phyloP scores from a whole-genome alignment of 2,888 invertebrate genomes.

The Dolomedes plantarius region DNA sequence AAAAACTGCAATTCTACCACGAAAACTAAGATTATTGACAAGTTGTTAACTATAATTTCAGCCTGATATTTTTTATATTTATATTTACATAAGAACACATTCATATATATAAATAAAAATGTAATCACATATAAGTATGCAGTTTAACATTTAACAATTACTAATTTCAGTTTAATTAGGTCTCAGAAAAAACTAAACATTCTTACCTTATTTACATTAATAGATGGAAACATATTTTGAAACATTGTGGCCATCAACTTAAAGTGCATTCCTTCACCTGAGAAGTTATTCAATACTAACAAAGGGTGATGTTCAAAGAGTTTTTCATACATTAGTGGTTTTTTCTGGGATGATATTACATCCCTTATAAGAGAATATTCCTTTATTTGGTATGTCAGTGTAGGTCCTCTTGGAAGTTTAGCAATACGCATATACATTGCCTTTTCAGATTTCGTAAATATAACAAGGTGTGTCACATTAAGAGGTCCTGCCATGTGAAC shows the following conservation, averaged over 20 bases:
- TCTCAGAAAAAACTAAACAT: too few relatives aligned
- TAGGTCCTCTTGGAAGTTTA: constrained; percentile 93
- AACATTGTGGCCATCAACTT: constrained; percentile 96
- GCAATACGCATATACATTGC: constrained; percentile 90
- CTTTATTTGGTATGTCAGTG: constrained; percentile 89
- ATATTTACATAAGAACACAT: too few relatives aligned
- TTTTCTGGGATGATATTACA: constrained; percentile 89
- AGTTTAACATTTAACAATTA: too few relatives aligned
- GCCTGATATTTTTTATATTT: too few relatives aligned
- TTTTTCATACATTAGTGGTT: constrained; percentile 86
- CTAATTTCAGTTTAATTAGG: too few relatives aligned
- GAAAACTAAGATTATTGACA: too few relatives aligned
- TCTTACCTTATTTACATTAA: constrained; percentile 90
- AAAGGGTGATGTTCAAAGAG: constrained; percentile 93
- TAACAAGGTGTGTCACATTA: constrained; percentile 94
- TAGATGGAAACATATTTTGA: constrained; percentile 98
- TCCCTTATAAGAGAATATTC: constrained; percentile 90
- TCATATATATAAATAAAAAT: too few relatives aligned
- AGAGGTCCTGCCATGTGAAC: constrained; percentile 91
- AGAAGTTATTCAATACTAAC: constrained; percentile 83
- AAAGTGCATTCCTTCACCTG: constrained; percentile 90
- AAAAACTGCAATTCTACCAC: too few relatives aligned
- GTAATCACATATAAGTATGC: too few relatives aligned
- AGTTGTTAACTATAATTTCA: too few relatives aligned
- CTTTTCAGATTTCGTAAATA: constrained; percentile 90